These are phyloP conservation scores for Tipula vernalis DNA, from an alignment of 2,888 invertebrate species.

Conservation along the genomic window DNA sequence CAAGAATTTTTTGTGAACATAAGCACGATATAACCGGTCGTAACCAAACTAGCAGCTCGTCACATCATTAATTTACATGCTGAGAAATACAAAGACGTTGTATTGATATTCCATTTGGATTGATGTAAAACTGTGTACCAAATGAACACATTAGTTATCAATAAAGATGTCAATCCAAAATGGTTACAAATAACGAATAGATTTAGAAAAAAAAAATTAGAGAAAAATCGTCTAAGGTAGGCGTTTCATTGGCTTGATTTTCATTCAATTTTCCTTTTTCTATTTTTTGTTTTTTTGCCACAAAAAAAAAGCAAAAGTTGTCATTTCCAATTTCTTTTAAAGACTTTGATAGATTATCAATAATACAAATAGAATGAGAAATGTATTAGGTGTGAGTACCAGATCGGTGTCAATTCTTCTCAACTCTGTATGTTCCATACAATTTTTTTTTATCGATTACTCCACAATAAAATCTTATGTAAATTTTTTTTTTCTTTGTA, in stretches of 20 bases:
- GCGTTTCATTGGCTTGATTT: neutral
- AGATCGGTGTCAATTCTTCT: neutral
- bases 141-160: neutral
- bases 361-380: neutral
- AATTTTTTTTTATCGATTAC: neutral
- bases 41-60: no score
- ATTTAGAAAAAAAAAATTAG: neutral
- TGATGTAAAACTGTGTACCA: neutral
- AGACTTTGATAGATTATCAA: neutral
- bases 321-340: neutral
- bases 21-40: no score
- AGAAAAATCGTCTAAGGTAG: neutral
- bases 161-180: neutral
- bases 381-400: neutral
- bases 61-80: neutral
- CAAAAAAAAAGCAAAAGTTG: neutral
- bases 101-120: neutral
- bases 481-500: neutral
- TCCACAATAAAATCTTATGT: neutral
- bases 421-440: neutral
- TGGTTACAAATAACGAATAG: neutral
- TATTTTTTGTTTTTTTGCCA: no score
- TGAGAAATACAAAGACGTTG: neutral
- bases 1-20: no score
- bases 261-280: neutral